These are phyloP conservation scores for Drosophila nigrodunni DNA, from an alignment of 1,140 invertebrate genomes.

Conservation along the genomic window DNA sequence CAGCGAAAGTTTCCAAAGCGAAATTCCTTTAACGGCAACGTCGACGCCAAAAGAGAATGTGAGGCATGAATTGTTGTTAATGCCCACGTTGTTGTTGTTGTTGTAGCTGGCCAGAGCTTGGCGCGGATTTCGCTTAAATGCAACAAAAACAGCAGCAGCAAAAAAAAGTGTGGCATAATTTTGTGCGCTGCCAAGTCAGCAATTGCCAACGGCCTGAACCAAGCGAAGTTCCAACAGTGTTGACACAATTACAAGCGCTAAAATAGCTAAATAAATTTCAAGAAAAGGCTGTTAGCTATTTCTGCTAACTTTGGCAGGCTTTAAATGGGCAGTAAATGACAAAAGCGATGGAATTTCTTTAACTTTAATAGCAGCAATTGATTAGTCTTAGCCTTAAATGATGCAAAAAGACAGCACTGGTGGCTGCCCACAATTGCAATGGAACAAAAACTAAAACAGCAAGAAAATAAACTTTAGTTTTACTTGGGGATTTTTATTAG, in stretches of 20 bases:
- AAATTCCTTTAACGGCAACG: constrained; percentile 65
- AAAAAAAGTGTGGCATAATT: constrained; percentile 56
- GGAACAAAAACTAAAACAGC: constrained; percentile 18
- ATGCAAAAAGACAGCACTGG: background rate
- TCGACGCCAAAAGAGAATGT: constrained; percentile 44
- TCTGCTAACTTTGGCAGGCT: too few species aligned
- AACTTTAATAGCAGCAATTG: too few species aligned
- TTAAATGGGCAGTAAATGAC: too few species aligned
- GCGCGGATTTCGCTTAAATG: constrained; percentile 62
- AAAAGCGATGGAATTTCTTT: too few species aligned
- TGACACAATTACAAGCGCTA: too few species aligned
- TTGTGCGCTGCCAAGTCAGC: constrained; percentile 41
- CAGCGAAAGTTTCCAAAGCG: constrained; percentile 73
- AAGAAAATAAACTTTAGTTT: constrained; percentile 45
- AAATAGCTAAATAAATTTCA: too few species aligned
- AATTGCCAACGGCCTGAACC: constrained; percentile 18
- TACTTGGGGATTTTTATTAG: constrained; percentile 62
- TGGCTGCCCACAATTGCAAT: background rate
- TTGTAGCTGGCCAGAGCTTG: constrained; percentile 43
- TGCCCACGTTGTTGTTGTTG: constrained; percentile 16
- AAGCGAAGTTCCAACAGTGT: background rate
- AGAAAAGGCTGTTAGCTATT: too few species aligned
- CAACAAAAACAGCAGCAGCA: constrained; percentile 15
- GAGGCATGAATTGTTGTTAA: constrained; percentile 66
- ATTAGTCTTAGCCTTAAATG: too few species aligned